These are phyloP conservation scores for Drosophila bifasciata DNA, from an alignment of 1,140 invertebrate genomes.

Conservation along the genomic window DNA sequence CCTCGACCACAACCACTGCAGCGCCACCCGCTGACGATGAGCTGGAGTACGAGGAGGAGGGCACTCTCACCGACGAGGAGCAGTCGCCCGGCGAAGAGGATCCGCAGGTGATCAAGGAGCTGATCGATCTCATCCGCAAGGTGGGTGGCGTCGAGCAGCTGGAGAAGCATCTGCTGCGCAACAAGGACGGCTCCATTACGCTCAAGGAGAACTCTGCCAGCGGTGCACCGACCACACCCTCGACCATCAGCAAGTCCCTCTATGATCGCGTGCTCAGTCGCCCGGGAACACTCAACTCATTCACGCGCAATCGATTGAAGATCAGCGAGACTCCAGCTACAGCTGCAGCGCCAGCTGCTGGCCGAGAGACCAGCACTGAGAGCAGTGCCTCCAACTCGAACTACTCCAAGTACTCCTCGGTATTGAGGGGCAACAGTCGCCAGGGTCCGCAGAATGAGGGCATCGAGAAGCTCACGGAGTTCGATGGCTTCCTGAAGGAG, in stretches of 20 bases:
- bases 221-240: slow-evolving; percentile 78
- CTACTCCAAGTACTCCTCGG: slow-evolving; percentile 80
- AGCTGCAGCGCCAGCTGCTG: background rate
- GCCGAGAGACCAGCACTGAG: slow-evolving; percentile 21
- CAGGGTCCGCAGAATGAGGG: slow-evolving; percentile 90
- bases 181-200: slow-evolving; percentile 84
- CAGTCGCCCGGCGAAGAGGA: slow-evolving; percentile 87
- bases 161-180: slow-evolving; percentile 89
- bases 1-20: slow-evolving; percentile 48
- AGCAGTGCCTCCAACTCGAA: slow-evolving; percentile 7
- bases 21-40: slow-evolving; percentile 85
- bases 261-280: slow-evolving; percentile 89
- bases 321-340: background rate
- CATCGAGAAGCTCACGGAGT: slow-evolving; percentile 85
- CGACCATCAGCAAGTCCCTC: slow-evolving; percentile 88
- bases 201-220: slow-evolving; percentile 57
- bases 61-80: slow-evolving; percentile 84
- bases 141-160: slow-evolving; percentile 92
- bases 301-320: slow-evolving; percentile 62
- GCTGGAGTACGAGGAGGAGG: slow-evolving; percentile 88
- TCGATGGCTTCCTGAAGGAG: slow-evolving; percentile 84
- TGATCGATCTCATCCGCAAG: slow-evolving; percentile 93
- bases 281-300: slow-evolving; percentile 71
- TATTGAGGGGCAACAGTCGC: slow-evolving; percentile 86
- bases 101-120: slow-evolving; percentile 92